phyloP scores from a whole-genome alignment of 2,797 vertebrate species.

The Artibeus lituratus region DNA sequence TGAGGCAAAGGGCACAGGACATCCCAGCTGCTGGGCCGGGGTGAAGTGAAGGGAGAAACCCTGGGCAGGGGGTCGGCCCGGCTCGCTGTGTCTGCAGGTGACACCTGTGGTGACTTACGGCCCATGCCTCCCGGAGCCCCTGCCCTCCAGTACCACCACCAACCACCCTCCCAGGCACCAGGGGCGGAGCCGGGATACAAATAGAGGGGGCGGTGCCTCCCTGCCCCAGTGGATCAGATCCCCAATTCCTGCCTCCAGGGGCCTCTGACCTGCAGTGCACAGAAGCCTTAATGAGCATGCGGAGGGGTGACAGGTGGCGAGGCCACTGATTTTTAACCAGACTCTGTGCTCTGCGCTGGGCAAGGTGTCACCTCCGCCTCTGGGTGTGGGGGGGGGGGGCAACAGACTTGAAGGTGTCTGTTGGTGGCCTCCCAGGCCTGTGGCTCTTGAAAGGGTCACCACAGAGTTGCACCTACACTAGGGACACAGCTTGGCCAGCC shows the following conservation, averaged over 20 bases:
- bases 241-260: not conserved
- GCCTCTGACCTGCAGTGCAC: not conserved
- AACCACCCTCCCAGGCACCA: not conserved
- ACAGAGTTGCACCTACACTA: not conserved
- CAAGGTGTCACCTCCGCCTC: not conserved
- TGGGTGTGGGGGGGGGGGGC: not conserved
- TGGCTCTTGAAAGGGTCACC: not conserved
- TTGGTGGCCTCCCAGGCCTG: not conserved
- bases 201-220: not conserved
- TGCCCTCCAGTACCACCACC: not conserved
- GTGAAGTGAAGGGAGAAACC: not conserved
- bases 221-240: not conserved
- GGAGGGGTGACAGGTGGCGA: not conserved
- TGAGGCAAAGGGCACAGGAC: not conserved
- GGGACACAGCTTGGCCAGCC: not conserved
- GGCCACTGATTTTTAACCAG: slow-evolving; percentile 10
- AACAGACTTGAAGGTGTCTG: not conserved
- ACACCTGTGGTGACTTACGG: not conserved
- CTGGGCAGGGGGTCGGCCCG: too few species aligned
- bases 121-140: not conserved
- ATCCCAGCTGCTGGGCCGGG: fast-evolving
- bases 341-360: not conserved
- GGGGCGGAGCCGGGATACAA: not conserved
- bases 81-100: not conserved
- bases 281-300: not conserved